Conservation (phyloP, 2,113 vertebrate species). For the Hyaena hyaena region DNA sequence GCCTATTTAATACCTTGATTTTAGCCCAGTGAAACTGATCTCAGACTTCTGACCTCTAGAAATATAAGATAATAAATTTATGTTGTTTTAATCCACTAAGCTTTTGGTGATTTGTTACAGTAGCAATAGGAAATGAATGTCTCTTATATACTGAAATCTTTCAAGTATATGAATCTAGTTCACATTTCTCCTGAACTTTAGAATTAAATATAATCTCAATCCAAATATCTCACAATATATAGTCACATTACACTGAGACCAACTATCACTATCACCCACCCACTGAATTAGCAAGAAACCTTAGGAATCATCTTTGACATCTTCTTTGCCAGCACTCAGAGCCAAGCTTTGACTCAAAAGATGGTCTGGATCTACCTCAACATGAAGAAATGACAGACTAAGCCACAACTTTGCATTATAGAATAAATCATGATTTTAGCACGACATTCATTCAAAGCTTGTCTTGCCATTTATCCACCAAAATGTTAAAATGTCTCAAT, state of each 20-base stretch:
- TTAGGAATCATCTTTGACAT: neutral
- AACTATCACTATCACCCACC: neutral
- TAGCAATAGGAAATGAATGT: neutral
- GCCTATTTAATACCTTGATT: neutral
- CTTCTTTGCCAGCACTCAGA: neutral
- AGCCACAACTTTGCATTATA: neutral
- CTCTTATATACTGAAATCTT: neutral
- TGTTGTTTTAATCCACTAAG: neutral
- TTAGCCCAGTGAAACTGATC: neutral
- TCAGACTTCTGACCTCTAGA: neutral
- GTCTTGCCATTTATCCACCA: conserved; percentile 28
- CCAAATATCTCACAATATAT: neutral
- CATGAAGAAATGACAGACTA: neutral
- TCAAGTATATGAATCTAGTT: neutral
- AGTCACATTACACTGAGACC: neutral
- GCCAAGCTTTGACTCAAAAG: neutral
- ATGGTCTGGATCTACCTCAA: neutral
- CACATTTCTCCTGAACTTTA: neutral
- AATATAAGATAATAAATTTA: neutral
- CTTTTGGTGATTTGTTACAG: neutral
- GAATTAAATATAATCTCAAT: neutral
- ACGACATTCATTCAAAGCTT: conserved; percentile 31
- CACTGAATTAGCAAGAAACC: neutral
- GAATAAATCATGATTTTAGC: conserved; percentile 19
- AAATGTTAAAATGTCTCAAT: conserved; percentile 47